Base-by-base conservation (phyloP, 2,113 vertebrate species). In the Chionodraco myersi region DNA sequence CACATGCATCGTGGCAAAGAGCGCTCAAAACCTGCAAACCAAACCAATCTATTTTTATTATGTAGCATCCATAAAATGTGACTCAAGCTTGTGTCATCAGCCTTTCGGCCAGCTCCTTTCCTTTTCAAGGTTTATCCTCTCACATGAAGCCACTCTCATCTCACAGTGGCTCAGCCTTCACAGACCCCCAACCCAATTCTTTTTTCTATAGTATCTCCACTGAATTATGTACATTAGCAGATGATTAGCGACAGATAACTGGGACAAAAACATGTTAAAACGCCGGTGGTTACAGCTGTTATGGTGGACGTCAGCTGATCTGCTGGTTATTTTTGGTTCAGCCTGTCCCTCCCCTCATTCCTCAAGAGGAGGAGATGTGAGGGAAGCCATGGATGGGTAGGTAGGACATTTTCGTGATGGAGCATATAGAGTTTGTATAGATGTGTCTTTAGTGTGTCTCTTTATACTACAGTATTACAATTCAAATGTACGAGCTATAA, bases 41-140 rank as follows among this genome's bases (percentile, higher is more conserved):
- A 72, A 77, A 58, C 21, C 0, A 6, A 54, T 77, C 34, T 79
- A 52, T 52, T 82, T 78, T 69, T 57, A 61, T 73, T 71, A 74
- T 76, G 6, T 61, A 36, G 53, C 54, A 73, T 56, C 6, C 48
- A 67, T 58, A 72, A 49, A 77, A 60, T 64, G 68, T 65, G 23
- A 54, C 60, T 75, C 41, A 63, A 26, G 76, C 57, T 58, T 76
- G 65, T 26, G 15, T 69, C 77, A 75, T 44, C 62, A 30, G 34
- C 61, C 65, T 79, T 12, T n/a, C 48, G 66, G 65, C 58, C 58
- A 36, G 36, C 69, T 6, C 72, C 69, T 8, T 59, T 78, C n/a
- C n/a, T 57, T 66, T 77, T 80, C 82, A 72, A 54, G 48, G 47
- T 82, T 83, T 21, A 82, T 85, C 82, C 65, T 62, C 75, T 82